phyloP scores from a whole-genome alignment of 1,140 invertebrate genomes.

The Lepidurus packardi region DNA sequence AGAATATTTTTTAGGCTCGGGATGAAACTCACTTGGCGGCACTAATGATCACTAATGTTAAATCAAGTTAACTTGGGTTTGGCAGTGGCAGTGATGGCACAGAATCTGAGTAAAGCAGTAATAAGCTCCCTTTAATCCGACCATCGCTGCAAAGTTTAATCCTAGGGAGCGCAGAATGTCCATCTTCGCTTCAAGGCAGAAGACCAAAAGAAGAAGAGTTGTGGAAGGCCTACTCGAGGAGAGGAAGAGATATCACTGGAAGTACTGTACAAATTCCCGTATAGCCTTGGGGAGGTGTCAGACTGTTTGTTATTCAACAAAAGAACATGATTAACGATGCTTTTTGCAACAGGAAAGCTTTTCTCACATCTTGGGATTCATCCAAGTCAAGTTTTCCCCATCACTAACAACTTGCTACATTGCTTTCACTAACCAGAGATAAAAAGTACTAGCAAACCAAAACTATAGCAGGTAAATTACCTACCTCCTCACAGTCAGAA shows the following conservation, averaged over 20 bases:
- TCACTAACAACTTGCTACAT: conserved; percentile 16
- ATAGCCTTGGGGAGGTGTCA: background rate
- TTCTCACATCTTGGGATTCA: background rate
- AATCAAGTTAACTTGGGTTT: no score
- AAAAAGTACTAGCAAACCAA: background rate
- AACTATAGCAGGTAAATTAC: background rate
- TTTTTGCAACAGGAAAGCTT: background rate
- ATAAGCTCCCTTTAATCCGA: background rate
- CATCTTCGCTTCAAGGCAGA: background rate
- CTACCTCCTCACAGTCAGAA: background rate
- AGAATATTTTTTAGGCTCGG: background rate
- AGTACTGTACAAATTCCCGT: background rate
- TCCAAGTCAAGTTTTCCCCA: conserved; percentile 7
- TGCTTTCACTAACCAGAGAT: background rate
- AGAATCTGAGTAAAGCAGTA: background rate
- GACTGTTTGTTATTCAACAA: background rate
- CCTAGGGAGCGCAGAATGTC: background rate
- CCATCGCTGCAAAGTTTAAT: background rate
- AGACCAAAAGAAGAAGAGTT: background rate
- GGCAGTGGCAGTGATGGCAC: no score
- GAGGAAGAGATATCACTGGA: background rate
- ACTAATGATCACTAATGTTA: background rate
- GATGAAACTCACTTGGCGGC: background rate
- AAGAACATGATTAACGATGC: conserved; percentile 15
- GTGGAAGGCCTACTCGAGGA: background rate